A percentile compares a stretch with the other conserved stretches of the same genome.
These are phyloP conservation scores for Ara ararauna DNA, from an alignment of 2,797 vertebrate species.

Conservation along the genomic window DNA sequence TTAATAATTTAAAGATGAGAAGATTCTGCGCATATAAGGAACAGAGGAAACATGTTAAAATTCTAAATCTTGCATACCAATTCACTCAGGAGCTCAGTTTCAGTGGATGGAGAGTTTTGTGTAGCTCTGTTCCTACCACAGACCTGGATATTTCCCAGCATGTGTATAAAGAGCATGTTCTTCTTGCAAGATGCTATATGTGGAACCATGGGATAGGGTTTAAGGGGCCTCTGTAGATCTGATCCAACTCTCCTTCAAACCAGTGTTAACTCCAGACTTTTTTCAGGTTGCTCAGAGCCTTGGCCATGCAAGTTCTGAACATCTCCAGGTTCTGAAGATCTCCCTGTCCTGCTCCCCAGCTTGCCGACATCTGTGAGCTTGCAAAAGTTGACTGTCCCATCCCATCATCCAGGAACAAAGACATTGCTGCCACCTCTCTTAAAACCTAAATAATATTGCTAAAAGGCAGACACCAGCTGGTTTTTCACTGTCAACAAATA, in stretches of 20 bases:
- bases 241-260: not conserved
- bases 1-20: constrained; percentile 19
- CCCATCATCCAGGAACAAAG: not conserved
- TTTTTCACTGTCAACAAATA: not conserved
- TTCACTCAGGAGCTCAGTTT: not conserved
- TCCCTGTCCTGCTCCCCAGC: not conserved
- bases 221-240: not conserved
- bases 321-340: not conserved
- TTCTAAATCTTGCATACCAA: not conserved
- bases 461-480: not conserved
- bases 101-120: not conserved
- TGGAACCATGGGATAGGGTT: not conserved
- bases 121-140: not conserved
- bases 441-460: not conserved
- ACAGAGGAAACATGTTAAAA: not conserved
- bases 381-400: not conserved
- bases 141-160: not conserved
- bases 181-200: not conserved
- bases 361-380: not conserved
- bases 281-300: not conserved
- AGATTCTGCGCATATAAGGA: not conserved
- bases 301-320: not conserved
- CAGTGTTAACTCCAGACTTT: not conserved
- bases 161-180: not conserved
- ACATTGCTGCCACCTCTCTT: not conserved